Evolutionary conservation across 2,113 vertebrate genomes (phyloP).

Genomic region (Naja naja): DNA sequence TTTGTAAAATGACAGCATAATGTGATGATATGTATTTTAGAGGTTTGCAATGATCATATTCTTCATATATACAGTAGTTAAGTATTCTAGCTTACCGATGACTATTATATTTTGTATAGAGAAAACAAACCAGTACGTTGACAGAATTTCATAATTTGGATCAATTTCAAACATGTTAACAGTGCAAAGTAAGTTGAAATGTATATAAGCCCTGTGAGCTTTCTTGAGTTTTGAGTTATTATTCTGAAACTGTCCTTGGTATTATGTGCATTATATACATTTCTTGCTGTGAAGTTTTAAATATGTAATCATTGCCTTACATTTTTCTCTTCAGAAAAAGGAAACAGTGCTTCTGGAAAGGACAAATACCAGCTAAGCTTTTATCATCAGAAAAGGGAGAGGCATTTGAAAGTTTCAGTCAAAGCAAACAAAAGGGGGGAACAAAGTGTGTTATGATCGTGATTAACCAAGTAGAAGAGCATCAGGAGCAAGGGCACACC

Average conservation of each 20-base stretch:
- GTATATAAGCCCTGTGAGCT: not conserved
- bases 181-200: not conserved
- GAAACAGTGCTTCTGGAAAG: not conserved
- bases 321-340: not conserved
- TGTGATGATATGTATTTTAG: not conserved
- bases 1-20: not conserved
- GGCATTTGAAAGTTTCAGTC: not conserved
- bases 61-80: not conserved
- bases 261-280: not conserved
- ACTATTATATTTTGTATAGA: not conserved
- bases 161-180: not conserved
- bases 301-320: not conserved
- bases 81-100: not conserved
- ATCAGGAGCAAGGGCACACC: not conserved
- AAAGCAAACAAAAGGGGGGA: not conserved
- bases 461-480: not conserved
- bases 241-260: not conserved
- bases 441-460: not conserved
- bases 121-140: not conserved
- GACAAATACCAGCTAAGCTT: not conserved
- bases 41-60: not conserved
- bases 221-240: not conserved
- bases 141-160: not conserved
- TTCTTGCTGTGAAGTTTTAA: not conserved
- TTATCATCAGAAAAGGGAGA: not conserved